Evolutionary conservation across 92 coral and sea anemone species (phyloP).

Genomic region (Phenganax stokvisi): DNA sequence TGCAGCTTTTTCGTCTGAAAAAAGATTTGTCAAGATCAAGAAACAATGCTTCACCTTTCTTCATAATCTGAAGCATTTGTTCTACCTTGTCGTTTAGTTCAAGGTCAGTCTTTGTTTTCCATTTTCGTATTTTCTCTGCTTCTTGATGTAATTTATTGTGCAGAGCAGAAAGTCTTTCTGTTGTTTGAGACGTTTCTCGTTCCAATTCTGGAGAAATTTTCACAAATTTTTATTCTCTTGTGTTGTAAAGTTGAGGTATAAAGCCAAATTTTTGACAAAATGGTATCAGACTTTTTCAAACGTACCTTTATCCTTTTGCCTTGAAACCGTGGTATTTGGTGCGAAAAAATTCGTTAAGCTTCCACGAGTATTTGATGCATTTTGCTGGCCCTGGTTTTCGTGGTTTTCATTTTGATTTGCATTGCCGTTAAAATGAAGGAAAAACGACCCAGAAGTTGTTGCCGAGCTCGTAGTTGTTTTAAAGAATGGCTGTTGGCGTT

Average conservation of each 20-base stretch:
- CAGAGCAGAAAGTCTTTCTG: conserved; percentile 85
- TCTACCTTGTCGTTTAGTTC: conserved; percentile 87
- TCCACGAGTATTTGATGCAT: conserved; percentile 11
- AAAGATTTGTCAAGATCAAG: neutral
- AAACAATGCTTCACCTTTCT: neutral
- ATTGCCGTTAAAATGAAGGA: conserved; percentile 59
- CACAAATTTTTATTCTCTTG: neutral
- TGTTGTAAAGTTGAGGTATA: neutral
- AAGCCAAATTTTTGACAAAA: neutral
- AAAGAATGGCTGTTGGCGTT: conserved; percentile 85
- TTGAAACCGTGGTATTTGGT: conserved; percentile 60
- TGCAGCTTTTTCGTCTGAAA: conserved; percentile 76
- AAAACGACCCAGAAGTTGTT: conserved; percentile 61
- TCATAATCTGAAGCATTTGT: neutral
- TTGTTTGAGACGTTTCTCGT: conserved; percentile 68
- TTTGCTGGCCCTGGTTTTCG: conserved; percentile 21
- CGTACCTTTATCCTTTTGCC: conserved; percentile 89
- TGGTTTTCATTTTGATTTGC: conserved; percentile 44
- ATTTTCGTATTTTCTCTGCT: conserved; percentile 92
- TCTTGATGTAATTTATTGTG: conserved; percentile 92
- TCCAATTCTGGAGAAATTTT: conserved; percentile 36
- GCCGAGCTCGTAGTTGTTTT: conserved; percentile 64
- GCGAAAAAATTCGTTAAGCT: conserved; percentile 48
- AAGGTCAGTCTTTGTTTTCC: conserved; percentile 93
- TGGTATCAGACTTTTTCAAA: neutral